phyloP scores from a whole-genome alignment of 2,888 invertebrate genomes.

The Iphiclides podalirius region DNA sequence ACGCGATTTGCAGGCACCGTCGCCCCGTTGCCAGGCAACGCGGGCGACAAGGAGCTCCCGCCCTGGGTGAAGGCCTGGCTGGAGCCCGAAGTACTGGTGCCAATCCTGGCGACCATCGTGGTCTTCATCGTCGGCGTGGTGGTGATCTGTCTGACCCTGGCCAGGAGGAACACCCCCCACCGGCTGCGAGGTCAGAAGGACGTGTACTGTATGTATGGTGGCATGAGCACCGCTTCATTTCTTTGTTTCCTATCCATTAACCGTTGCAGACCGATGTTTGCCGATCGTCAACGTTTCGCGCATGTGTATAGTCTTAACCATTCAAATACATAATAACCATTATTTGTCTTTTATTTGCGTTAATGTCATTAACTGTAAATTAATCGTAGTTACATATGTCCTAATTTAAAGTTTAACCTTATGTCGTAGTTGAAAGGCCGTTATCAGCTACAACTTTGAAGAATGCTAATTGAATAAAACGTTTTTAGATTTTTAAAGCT shows the following conservation, averaged over 20 bases:
- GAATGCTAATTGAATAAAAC: no score
- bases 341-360: background rate
- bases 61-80: slow-evolving; percentile 93
- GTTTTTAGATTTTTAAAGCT: slow-evolving; percentile 1
- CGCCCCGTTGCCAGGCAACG: slow-evolving; percentile 86
- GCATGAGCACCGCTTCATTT: slow-evolving; percentile 64
- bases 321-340: background rate
- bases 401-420: background rate
- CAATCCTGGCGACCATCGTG: slow-evolving; percentile 92
- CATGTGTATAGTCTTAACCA: slow-evolving; percentile 1
- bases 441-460: no score
- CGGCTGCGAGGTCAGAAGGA: slow-evolving; percentile 91
- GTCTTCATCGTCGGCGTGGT: slow-evolving; percentile 94
- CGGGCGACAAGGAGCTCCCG: slow-evolving; percentile 76
- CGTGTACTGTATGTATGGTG: slow-evolving; percentile 86
- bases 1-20: slow-evolving; percentile 84
- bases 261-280: slow-evolving; percentile 7
- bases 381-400: background rate
- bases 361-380: background rate
- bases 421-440: background rate
- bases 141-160: slow-evolving; percentile 93
- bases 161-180: slow-evolving; percentile 89
- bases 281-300: background rate
- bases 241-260: slow-evolving; percentile 26
- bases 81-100: slow-evolving; percentile 94